Percentiles rank a stretch among this genome's conserved stretches.
phyloP scores from a whole-genome alignment of 2,888 invertebrate genomes.

The Glomeris marginata region DNA sequence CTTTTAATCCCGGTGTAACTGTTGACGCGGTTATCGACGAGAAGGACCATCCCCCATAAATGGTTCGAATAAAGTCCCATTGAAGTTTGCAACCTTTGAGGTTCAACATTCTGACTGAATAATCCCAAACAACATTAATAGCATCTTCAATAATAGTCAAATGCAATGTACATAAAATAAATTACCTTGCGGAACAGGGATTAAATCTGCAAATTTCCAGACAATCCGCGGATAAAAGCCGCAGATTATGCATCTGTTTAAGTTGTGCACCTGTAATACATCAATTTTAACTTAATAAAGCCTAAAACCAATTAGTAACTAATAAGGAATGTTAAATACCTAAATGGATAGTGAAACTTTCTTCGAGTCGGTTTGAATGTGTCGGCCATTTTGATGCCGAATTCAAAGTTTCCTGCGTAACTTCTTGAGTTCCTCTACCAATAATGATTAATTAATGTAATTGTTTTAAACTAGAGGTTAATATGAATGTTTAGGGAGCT shows the following conservation, averaged over 20 bases:
- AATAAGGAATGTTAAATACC: constrained; percentile 29
- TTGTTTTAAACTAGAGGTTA: too few species aligned
- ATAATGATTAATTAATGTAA: too few species aligned
- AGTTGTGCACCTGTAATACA: constrained; percentile 59
- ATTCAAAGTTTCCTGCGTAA: too few species aligned
- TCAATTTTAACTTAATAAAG: not conserved
- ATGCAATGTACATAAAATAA: too few species aligned
- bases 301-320: not conserved
- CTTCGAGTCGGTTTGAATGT: constrained; percentile 46
- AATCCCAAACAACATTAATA: not conserved
- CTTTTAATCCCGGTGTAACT: constrained; percentile 46
- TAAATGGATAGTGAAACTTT: constrained; percentile 94
- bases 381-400: constrained; percentile 12
- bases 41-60: constrained; percentile 69
- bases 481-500: too few species aligned
- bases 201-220: constrained; percentile 52
- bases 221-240: constrained; percentile 71
- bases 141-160: too few species aligned
- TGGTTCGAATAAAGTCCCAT: constrained; percentile 85
- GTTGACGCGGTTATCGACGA: constrained; percentile 51
- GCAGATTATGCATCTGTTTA: constrained; percentile 95
- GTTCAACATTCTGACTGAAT: constrained; percentile 30
- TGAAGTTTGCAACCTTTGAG: constrained; percentile 78
- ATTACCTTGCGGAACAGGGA: constrained; percentile 10
- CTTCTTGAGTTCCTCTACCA: too few species aligned